Evolutionary conservation across 2,797 vertebrate species (phyloP).

Genomic region (Gila robusta): DNA sequence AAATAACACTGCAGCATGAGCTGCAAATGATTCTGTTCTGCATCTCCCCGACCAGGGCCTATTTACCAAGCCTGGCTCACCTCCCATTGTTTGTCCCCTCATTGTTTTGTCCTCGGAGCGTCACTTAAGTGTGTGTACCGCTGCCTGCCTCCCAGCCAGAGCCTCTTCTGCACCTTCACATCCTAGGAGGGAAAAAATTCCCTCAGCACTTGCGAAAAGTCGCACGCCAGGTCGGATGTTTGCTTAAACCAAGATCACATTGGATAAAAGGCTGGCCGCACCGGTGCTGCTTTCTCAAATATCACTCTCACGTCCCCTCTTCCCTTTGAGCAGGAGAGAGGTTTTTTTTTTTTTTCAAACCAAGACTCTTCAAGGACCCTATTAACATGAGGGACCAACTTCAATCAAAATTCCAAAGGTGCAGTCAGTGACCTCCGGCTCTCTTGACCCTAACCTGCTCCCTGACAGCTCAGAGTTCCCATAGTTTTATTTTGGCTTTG

Average conservation of each 20-base stretch:
- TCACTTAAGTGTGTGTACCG: not conserved
- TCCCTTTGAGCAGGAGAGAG: constrained; percentile 50
- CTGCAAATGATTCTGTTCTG: not conserved
- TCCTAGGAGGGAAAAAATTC: constrained; percentile 63
- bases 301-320: constrained; percentile 47
- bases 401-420: constrained; percentile 52
- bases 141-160: constrained; percentile 11
- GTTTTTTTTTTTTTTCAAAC: constrained; percentile 54
- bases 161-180: constrained; percentile 32
- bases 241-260: constrained; percentile 70
- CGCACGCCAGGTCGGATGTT: constrained; percentile 72
- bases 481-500: constrained; percentile 38
- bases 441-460: constrained; percentile 34
- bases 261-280: constrained; percentile 62
- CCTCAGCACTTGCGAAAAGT: constrained; percentile 65
- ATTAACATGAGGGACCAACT: constrained; percentile 57
- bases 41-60: not conserved
- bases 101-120: constrained; percentile 29
- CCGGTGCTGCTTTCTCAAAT: constrained; percentile 54
- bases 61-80: constrained; percentile 26
- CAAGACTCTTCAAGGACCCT: constrained; percentile 48
- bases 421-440: constrained; percentile 32
- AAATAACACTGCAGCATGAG: not conserved
- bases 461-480: constrained; percentile 47
- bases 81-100: constrained; percentile 10